Evolutionary conservation across 2,797 vertebrate species (phyloP), one percentile per base, ranked within the genome.

Genomic region (Mormyrus proboscirostris): DNA sequence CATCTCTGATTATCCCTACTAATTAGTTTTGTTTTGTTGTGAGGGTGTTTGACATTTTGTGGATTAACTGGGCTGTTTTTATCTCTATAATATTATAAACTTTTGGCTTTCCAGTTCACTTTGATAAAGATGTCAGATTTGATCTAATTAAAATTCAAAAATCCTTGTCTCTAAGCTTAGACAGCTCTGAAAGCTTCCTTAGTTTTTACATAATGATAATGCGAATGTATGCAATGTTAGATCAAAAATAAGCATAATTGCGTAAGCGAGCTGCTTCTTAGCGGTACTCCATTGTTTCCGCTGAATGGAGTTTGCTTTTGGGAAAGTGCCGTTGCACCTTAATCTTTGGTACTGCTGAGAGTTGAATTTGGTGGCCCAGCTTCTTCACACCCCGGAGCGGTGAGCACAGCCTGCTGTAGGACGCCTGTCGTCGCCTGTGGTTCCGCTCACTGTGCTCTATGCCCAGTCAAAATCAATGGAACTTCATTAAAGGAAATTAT

Each of bases 401-500:
- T 53, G 59, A 69, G 83, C 88, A 86, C 82, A 86, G 83, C 87
- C 44, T 88, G 44, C 57, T 51, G 50, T 59, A 16, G 33, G 38
- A 19, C n/a, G 53, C 59, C 92, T 91, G 53, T 85, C 57, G 89
- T 85, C 86, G 57, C 82, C 25, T 82, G 90, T 89, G 86, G 89
- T 93, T 92, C 91, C 92, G 93, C 90, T 95, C 93, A 19, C 91
- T 94, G 92, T 93, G 93, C 93, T 92, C 89, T 44, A 93, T 95
- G 94, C 95, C 95, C 94, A 95, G 95, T 97, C 95, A 95, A 96
- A 96, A 96, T 97, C 95, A 96, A 96, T 96, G 95, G 95, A 96
- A 95, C 94, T 96, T 97, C 96, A 96, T 97, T 97, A 97, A 94
- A 96, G 95, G 94, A 96, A 97, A 97, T 96, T 95, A 97, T 96